Conservation (phyloP, 2,797 vertebrate species). For the Enteromius anoplus region DNA sequence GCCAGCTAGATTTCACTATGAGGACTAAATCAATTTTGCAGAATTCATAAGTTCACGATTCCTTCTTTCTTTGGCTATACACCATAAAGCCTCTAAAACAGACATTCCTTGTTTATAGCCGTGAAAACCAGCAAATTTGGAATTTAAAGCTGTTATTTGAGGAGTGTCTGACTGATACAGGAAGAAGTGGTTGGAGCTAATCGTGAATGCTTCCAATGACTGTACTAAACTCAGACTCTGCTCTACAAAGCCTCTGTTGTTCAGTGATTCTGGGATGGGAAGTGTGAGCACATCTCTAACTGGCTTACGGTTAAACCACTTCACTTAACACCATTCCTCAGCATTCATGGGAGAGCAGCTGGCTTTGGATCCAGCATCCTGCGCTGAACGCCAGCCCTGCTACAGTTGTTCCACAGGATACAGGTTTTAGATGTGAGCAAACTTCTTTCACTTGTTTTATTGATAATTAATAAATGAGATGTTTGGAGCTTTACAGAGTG, state of each 20-base stretch:
- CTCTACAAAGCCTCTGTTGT: constrained; percentile 34
- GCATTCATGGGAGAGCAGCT: constrained; percentile 51
- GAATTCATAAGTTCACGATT: background rate
- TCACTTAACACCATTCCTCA: constrained; percentile 56
- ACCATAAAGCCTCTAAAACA: constrained; percentile 1
- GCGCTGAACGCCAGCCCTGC: background rate
- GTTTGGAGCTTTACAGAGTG: background rate
- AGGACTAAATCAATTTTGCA: background rate
- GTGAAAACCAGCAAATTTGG: background rate
- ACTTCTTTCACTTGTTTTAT: background rate
- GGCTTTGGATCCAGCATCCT: constrained; percentile 34
- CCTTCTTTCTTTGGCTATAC: background rate
- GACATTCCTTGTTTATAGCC: constrained; percentile 17
- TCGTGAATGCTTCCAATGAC: constrained; percentile 8
- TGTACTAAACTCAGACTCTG: background rate
- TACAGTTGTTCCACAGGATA: constrained; percentile 19
- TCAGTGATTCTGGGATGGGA: constrained; percentile 16
- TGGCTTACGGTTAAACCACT: constrained; percentile 46
- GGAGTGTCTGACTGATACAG: constrained; percentile 10
- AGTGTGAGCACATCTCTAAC: constrained; percentile 48
- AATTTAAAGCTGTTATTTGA: constrained; percentile 11
- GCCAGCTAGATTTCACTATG: background rate
- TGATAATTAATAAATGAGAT: background rate
- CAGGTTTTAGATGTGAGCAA: background rate
- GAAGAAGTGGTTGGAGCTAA: background rate